Conservation (phyloP, 2,888 invertebrate species). For the Panzeria rudis region DNA sequence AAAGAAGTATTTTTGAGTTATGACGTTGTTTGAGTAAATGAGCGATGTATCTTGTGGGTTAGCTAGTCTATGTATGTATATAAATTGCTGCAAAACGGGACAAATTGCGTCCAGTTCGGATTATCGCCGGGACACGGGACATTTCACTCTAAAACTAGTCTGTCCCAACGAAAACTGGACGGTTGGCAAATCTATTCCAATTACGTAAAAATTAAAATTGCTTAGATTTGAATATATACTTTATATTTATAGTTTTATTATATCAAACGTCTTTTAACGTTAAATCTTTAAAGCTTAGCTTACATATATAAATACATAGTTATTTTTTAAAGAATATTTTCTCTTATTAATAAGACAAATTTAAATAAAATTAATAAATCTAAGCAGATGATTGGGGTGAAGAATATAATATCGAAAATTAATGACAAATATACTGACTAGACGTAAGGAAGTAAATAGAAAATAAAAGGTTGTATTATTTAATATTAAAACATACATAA, state of each 20-base stretch:
- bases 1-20: too few relatives aligned
- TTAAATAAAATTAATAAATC: conserved; percentile 34
- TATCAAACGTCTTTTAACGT: conserved; percentile 44
- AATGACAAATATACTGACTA: conserved; percentile 68
- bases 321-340: conserved; percentile 28
- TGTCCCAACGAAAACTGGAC: too few relatives aligned
- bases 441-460: conserved; percentile 69
- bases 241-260: conserved; percentile 28
- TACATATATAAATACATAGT: conserved; percentile 60
- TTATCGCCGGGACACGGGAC: too few relatives aligned
- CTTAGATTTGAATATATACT: too few relatives aligned
- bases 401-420: conserved; percentile 47
- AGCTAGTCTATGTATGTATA: too few relatives aligned
- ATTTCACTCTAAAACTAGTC: too few relatives aligned
- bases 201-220: too few relatives aligned
- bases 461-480: conserved; percentile 6
- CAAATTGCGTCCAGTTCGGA: too few relatives aligned
- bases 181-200: too few relatives aligned
- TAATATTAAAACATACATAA: conserved; percentile 43
- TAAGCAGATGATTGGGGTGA: conserved; percentile 33
- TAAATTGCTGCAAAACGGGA: too few relatives aligned
- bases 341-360: conserved; percentile 19
- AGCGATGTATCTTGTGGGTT: too few relatives aligned
- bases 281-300: conserved; percentile 68
- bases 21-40: too few relatives aligned